These are phyloP conservation scores for Venustaconcha ellipsiformis DNA, from an alignment of 1,140 invertebrate species.

Conservation along the genomic window DNA sequence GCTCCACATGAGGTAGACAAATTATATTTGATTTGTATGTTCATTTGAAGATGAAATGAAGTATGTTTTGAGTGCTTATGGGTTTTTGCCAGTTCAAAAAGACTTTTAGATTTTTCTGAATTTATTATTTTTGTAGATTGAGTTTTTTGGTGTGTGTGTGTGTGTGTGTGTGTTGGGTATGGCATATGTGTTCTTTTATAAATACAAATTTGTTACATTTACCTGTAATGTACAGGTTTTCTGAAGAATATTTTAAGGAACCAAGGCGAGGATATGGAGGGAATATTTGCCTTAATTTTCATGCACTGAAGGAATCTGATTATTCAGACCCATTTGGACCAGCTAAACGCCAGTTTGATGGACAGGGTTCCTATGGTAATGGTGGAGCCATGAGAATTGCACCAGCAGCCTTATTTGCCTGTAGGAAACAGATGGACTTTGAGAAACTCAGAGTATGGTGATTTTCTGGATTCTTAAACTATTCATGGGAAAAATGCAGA, in stretches of 20 bases:
- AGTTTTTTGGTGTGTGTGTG: too few species aligned
- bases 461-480: background rate
- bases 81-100: too few species aligned
- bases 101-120: too few species aligned
- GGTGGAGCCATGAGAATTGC: constrained; percentile 82
- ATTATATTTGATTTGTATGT: too few species aligned
- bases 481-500: too few species aligned
- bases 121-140: too few species aligned
- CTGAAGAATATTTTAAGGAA: constrained; percentile 76
- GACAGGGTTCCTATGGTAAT: constrained; percentile 82
- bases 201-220: too few species aligned
- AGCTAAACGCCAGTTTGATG: constrained; percentile 79
- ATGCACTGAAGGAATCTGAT: constrained; percentile 73
- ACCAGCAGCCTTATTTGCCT: constrained; percentile 78
- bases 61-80: too few species aligned
- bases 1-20: too few species aligned
- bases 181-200: too few species aligned
- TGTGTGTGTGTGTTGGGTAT: too few species aligned
- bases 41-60: too few species aligned
- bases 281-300: constrained; percentile 76
- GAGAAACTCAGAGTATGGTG: constrained; percentile 42
- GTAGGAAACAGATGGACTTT: constrained; percentile 49
- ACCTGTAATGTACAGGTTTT: constrained; percentile 71
- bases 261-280: constrained; percentile 78
- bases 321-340: constrained; percentile 76